Conservation (phyloP, 2,888 invertebrate species). For the Leucophora obtusa region DNA sequence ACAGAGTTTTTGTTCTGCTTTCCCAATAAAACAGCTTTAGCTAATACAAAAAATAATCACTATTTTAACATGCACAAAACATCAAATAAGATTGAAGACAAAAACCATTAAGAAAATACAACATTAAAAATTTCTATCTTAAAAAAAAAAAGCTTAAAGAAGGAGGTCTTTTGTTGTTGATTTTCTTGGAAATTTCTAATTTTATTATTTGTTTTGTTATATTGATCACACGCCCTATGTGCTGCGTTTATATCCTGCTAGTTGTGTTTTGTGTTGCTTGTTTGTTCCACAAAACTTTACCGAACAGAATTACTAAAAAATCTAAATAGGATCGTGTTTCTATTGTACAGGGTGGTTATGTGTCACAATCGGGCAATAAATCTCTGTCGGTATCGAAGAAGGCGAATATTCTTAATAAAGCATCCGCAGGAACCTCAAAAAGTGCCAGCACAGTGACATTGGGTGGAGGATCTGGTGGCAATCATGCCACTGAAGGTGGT, state of each 20-base stretch:
- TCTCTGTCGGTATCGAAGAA: slow-evolving; percentile 87
- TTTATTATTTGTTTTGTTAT: too few relatives aligned
- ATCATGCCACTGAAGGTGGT: slow-evolving; percentile 74
- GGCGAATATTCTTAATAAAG: slow-evolving; percentile 88
- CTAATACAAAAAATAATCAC: too few relatives aligned
- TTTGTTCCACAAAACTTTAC: slow-evolving; percentile 62
- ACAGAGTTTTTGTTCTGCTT: too few relatives aligned
- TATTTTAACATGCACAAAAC: too few relatives aligned
- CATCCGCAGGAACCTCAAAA: slow-evolving; percentile 79
- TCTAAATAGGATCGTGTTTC: slow-evolving; percentile 83
- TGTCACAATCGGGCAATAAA: slow-evolving; percentile 79
- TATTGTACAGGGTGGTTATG: slow-evolving; percentile 84
- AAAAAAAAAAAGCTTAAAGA: too few relatives aligned
- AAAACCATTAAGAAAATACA: too few relatives aligned
- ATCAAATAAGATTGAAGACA: too few relatives aligned
- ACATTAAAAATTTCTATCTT: too few relatives aligned
- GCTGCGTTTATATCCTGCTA: slow-evolving; percentile 66
- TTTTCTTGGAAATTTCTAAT: too few relatives aligned
- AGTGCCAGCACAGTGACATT: slow-evolving; percentile 67
- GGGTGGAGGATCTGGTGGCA: slow-evolving; percentile 66
- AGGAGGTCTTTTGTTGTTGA: too few relatives aligned
- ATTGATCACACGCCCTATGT: not conserved
- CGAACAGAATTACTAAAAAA: slow-evolving; percentile 77
- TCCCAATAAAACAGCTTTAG: too few relatives aligned
- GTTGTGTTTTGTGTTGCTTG: slow-evolving; percentile 64